phyloP scores from a whole-genome alignment of 2,797 vertebrate species.

The Poeciliopsis gracilis region DNA sequence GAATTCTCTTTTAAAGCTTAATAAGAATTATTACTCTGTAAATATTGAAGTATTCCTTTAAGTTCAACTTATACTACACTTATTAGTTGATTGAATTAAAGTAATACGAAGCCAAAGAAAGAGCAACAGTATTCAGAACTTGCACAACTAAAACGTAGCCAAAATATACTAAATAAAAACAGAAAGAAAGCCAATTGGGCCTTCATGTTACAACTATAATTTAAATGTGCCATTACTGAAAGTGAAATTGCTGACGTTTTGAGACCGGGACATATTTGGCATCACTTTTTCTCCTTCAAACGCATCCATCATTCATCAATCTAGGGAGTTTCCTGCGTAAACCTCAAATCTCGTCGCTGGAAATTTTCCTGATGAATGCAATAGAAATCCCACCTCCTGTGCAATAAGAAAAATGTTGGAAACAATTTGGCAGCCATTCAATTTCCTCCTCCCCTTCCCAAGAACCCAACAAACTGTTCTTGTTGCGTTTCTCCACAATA shows the following conservation, averaged over 20 bases:
- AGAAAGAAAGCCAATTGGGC: neutral
- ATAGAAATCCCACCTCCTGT: neutral
- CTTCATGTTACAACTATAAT: neutral
- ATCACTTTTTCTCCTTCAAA: neutral
- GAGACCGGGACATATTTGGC: neutral
- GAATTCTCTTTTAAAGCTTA: neutral
- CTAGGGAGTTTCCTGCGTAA: neutral
- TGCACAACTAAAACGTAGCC: neutral
- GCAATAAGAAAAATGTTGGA: conserved; percentile 1
- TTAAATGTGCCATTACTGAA: neutral
- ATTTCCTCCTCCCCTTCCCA: neutral
- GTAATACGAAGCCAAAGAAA: neutral
- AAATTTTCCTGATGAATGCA: neutral
- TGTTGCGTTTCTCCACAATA: conserved; percentile 4
- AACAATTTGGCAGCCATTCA: conserved; percentile 9
- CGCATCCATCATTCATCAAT: neutral
- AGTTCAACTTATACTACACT: too few relatives aligned
- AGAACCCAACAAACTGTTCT: conserved; percentile 5
- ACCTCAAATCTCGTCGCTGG: neutral
- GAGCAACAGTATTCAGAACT: neutral
- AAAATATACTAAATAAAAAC: neutral
- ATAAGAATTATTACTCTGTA: neutral
- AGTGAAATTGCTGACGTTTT: neutral
- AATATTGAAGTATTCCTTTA: neutral
- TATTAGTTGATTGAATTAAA: neutral